Conservation (phyloP, 2,888 invertebrate species). For the Perizoma affinitatum region DNA sequence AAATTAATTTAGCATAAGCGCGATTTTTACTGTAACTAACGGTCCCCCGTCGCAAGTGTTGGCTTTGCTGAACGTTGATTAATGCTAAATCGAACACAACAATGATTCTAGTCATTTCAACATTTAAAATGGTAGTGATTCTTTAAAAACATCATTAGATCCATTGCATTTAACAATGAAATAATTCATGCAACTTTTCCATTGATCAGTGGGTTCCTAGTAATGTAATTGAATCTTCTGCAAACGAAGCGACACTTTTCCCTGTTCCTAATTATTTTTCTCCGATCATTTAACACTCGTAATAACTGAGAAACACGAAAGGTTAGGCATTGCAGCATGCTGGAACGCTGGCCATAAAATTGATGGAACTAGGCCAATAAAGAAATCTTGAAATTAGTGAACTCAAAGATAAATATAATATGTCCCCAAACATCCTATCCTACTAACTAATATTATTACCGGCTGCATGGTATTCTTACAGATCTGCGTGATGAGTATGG, state of each 20-base stretch:
- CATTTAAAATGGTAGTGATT: conserved; percentile 1
- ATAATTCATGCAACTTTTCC: conserved; percentile 12
- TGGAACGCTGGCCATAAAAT: neutral
- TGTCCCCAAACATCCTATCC: no score
- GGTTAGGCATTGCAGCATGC: neutral
- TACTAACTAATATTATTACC: no score
- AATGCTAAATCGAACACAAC: no score
- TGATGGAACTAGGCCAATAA: no score
- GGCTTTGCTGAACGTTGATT: no score
- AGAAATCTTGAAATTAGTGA: no score
- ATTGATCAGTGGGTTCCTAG: conserved; percentile 12
- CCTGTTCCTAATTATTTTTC: conserved; percentile 4
- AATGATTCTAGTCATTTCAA: neutral
- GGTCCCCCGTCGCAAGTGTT: no score
- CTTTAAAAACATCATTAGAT: conserved; percentile 10
- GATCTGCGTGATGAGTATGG: no score
- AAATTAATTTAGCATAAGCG: no score
- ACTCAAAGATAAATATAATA: no score
- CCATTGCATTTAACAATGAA: conserved; percentile 16
- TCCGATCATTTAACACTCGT: neutral
- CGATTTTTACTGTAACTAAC: no score
- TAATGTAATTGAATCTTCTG: neutral
- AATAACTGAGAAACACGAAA: conserved; percentile 1
- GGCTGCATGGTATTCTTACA: no score
- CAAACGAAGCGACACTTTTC: neutral